phyloP scores from a whole-genome alignment of 2,797 vertebrate species.

The Coilia nasus region DNA sequence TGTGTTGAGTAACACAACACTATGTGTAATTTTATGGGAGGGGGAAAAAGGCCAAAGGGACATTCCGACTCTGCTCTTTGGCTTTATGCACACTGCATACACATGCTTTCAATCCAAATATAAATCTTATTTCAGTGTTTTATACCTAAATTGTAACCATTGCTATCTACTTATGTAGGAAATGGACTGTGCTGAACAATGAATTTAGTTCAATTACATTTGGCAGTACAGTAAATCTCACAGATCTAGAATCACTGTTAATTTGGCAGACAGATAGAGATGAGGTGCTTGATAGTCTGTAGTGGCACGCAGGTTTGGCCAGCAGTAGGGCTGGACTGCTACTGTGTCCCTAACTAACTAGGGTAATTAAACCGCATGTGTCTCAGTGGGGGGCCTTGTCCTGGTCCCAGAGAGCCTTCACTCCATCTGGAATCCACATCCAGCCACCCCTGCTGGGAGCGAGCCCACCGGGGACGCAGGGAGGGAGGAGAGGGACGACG shows the following conservation, averaged over 20 bases:
- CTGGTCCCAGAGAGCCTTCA: conserved; percentile 27
- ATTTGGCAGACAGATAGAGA: background rate
- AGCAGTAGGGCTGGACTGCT: conserved; percentile 20
- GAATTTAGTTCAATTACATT: background rate
- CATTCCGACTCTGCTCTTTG: background rate
- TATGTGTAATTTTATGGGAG: background rate
- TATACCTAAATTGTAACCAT: background rate
- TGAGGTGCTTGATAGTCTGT: background rate
- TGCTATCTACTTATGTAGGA: background rate
- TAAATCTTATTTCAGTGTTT: no score
- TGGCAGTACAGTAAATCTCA: background rate
- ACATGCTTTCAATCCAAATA: no score
- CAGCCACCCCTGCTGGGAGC: conserved; percentile 26
- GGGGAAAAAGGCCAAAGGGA: background rate
- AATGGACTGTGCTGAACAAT: background rate
- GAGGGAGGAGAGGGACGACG: background rate
- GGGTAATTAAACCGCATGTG: conserved; percentile 10
- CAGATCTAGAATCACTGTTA: background rate
- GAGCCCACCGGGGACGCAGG: background rate
- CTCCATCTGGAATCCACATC: conserved; percentile 66
- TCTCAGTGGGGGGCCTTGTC: conserved; percentile 28
- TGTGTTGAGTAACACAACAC: background rate
- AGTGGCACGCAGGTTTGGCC: background rate
- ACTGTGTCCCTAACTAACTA: conserved; percentile 20
- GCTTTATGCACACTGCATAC: background rate